These are phyloP conservation scores for Sebastes hopkinsi DNA, from an alignment of 2,797 vertebrate species.

Conservation along the genomic window DNA sequence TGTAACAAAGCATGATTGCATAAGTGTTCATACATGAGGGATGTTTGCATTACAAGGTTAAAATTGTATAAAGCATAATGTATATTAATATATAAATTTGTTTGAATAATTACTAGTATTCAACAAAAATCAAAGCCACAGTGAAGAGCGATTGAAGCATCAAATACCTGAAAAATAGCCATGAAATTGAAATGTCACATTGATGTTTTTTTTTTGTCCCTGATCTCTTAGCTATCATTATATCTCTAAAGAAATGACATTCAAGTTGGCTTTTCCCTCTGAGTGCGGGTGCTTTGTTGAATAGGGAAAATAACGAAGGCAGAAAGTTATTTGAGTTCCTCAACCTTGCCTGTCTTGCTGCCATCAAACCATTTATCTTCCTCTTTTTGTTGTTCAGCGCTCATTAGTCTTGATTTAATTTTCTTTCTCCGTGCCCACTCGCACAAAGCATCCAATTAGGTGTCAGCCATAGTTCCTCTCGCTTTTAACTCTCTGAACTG, in stretches of 20 bases:
- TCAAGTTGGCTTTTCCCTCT: not conserved
- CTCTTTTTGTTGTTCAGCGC: slow-evolving; percentile 70
- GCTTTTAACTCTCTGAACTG: slow-evolving; percentile 18
- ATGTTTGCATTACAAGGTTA: not conserved
- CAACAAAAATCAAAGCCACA: not conserved
- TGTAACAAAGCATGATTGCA: not conserved
- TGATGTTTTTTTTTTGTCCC: not conserved
- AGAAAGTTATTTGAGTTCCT: slow-evolving; percentile 67
- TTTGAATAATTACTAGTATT: not conserved
- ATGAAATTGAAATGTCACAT: not conserved
- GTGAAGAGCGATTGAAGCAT: not conserved
- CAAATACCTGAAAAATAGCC: not conserved
- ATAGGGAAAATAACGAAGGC: slow-evolving; percentile 56
- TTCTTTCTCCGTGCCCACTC: slow-evolving; percentile 56
- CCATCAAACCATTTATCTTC: slow-evolving; percentile 77
- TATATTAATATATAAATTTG: not conserved
- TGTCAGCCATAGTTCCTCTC: slow-evolving; percentile 31
- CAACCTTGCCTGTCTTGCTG: slow-evolving; percentile 62
- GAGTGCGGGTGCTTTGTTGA: slow-evolving; percentile 44
- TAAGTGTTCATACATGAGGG: not conserved
- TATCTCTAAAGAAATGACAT: not conserved
- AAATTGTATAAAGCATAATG: not conserved
- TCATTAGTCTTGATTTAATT: slow-evolving; percentile 82
- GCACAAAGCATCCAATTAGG: slow-evolving; percentile 71
- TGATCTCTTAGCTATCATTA: not conserved